Base-by-base conservation (phyloP, 30 jellyfish, hydroid and myxozoan species). In the Mastigias papua region DNA sequence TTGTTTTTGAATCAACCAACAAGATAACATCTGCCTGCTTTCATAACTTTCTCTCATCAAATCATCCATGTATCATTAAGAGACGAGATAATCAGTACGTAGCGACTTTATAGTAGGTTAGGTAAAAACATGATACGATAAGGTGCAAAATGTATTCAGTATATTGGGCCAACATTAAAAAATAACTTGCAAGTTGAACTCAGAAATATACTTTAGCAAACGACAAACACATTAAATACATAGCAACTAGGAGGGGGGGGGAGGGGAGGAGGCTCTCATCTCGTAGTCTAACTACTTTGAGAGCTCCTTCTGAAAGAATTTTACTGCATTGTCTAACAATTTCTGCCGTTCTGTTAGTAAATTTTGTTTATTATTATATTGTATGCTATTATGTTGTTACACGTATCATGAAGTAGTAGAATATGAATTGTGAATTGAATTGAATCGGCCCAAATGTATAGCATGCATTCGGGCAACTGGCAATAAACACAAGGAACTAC, bases 1-100 rank as follows among this genome's bases (percentile, higher is more conserved):
- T 54, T 46, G 87, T 76, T 50, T 76, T 76, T 46, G 87, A 23
- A 33, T 76, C 83, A 25, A 71, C 4, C 21, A 30, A 71, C 67
- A 37, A 37, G 54, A 37, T 37, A 37, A 37, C 54, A 37, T 11
- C 54, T 37, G 54, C 54, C 54, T 37, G 54, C 54, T 37, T 37
- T 37, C 54, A 37, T 37, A 37, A 37, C 11, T 11, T 37, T 11
- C 11, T 37, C 54, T 37, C 54, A 37, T 37, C 11, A 37, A 37
- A 37, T 37, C 54, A 37, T 37, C 54, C 11, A 37, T 37, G 54
- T 11, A 37, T 37, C 54, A 37, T 37, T 37, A 37, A 37, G 11
- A 37, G 11, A 37, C 54, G 11, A 37, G 54, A 37, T 11, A 3
- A 37, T 37, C 54, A 37, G 54, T 37, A 37, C 10, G 54, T 37